Evolutionary conservation across 2,888 invertebrate species (phyloP).

Genomic region (Yponomeuta evonymella): DNA sequence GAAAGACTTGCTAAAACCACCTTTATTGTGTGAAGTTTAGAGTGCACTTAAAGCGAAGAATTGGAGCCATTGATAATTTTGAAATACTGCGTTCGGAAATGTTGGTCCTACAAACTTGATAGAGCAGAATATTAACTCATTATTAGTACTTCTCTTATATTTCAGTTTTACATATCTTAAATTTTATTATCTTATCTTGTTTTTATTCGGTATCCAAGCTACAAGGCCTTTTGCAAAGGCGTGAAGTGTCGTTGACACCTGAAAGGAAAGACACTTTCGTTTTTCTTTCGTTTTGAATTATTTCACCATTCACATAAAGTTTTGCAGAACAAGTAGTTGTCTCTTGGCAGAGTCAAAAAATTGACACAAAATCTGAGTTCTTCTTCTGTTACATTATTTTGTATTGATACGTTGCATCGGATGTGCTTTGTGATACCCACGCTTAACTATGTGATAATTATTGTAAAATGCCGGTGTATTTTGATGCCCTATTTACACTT

Average conservation of each 20-base stretch:
- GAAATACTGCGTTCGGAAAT: not conserved
- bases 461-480: not conserved
- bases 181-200: too few species aligned
- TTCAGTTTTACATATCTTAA: too few species aligned
- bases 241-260: too few species aligned
- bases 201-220: too few species aligned
- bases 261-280: too few species aligned
- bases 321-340: too few species aligned
- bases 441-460: not conserved
- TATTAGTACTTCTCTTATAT: not conserved
- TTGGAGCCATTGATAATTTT: not conserved
- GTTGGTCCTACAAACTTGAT: not conserved
- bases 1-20: not conserved
- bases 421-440: not conserved
- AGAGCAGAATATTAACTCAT: not conserved
- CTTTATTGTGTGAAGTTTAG: not conserved
- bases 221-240: too few species aligned
- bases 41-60: not conserved
- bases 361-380: not conserved
- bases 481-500: not conserved
- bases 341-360: too few species aligned
- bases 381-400: not conserved
- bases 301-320: too few species aligned
- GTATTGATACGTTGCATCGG: not conserved
- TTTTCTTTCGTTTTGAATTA: too few species aligned